Evolutionary conservation across 2,888 invertebrate genomes (phyloP), one percentile per base, ranked within the genome.

Genomic region (Bugula neritina): DNA sequence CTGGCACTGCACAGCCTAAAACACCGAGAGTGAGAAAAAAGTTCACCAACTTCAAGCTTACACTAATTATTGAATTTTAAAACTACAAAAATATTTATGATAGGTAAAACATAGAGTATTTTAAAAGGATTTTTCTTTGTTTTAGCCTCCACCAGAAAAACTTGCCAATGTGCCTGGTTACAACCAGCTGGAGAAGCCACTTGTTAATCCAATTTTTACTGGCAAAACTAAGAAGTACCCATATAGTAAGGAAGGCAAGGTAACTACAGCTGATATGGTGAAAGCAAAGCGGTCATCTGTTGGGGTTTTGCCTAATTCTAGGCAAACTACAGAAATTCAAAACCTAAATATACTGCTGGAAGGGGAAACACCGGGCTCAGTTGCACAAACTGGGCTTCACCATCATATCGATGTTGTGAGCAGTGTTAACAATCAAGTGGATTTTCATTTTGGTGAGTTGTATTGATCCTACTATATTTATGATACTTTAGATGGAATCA

Each of bases 231-330:
- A 77, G 54, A 79, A 78, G 71, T 80, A 75, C 71, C 80, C 81
- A n/a, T 80, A 78, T 72, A 74, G 72, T 35, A 78, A 78, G 70
- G 77, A 78, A 21, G 73, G 75, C 43, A 55, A 73, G 1, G 73
- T 78, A 1, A 79, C 80, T 13, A 78, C 78, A 35, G 74, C 75
- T 81, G 82, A 79, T 63, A 76, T 81, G 78, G 77, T 76, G 73
- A 78, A 77, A 72, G 78, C 80, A 13, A 77, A 76, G 54, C 73
- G 78, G 10, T 76, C 81, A 3, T 77, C 80, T 17, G 71, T 81
- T 27, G 82, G 82, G 23, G 78, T 82, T 5, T 29, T 79, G 3
- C 82, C 82, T 5, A 63, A 34, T 63, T n/a, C 63, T 17, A 63
- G 52, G n/a, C 29, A 34, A 25, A 69, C 72, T 3, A 52, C 72